phyloP scores from a whole-genome alignment of 2,888 invertebrate species.

The Sepioteuthis lessoniana region DNA sequence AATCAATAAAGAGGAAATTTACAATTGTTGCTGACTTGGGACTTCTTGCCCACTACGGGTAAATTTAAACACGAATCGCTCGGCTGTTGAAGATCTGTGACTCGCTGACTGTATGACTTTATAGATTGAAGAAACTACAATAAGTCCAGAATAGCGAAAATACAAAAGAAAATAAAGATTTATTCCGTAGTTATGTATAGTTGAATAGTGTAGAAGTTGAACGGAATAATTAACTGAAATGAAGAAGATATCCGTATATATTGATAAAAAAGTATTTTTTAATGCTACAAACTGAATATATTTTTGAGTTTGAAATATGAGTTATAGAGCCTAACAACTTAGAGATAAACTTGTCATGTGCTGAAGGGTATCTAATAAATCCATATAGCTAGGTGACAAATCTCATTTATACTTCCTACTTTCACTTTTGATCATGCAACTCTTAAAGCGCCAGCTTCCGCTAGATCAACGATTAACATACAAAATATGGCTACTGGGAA shows the following conservation, averaged over 20 bases:
- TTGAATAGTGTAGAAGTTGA: not conserved
- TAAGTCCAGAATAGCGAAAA: not conserved
- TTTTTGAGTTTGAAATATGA: too few relatives aligned
- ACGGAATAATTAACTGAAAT: not conserved
- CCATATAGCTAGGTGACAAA: too few relatives aligned
- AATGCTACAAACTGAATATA: too few relatives aligned
- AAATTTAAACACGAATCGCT: not conserved
- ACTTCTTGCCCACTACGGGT: not conserved
- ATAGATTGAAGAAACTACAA: not conserved
- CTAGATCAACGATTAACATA: too few relatives aligned
- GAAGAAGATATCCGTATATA: not conserved
- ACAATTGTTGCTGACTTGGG: not conserved
- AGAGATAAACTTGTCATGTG: too few relatives aligned
- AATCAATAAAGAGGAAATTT: not conserved
- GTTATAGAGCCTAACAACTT: too few relatives aligned
- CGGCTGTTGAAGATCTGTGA: not conserved
- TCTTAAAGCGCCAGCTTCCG: too few relatives aligned
- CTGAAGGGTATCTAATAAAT: too few relatives aligned
- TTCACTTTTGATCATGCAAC: too few relatives aligned
- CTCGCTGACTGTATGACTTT: not conserved
- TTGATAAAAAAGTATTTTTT: too few relatives aligned
- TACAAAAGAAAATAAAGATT: not conserved
- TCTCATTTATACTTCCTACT: too few relatives aligned
- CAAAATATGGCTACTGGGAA: too few relatives aligned
- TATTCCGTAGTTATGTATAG: not conserved